Evolutionary conservation across 2,113 vertebrate genomes (phyloP), one percentile per base, ranked within the genome.

Genomic region (Myotis davidii): DNA sequence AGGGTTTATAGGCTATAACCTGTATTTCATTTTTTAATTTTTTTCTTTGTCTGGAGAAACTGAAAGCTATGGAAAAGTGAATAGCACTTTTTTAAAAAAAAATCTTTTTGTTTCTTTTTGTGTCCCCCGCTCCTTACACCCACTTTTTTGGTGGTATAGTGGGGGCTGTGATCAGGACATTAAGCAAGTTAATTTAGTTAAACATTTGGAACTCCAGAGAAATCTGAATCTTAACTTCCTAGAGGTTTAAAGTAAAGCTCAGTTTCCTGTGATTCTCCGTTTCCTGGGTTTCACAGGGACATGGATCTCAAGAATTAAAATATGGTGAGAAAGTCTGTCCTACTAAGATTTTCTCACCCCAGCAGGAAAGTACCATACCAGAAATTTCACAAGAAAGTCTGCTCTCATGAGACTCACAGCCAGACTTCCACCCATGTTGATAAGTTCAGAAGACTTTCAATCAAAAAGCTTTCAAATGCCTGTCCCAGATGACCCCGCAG

Each of bases 331-430:
- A 98, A 96, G 86, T 95, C 94, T 96, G 97, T 97, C 97, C 97
- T 98, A 97, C 96, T 97, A 97, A 96, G 96, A 98, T 64, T 96
- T 98, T 98, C 97, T 97, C 97, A 98, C 97, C 97, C 94, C 97
- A 96, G 96, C 94, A 95, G 98, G 97, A 98, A 94, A 98, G 97
- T 97, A 98, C 97, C 97, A 97, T 96, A 98, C 96, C 98, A 98
- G 97, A 98, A 98, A 98, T 96, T 98, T 98, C 98, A 98, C 98
- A 98, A 98, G 98, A 97, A 98, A 98, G 93, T 94, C 96, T 95
- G 97, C 94, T 98, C 97, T 98, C 97, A 97, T 83, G 97, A 95
- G 96, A 97, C 84, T 95, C 77, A 64, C 95, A 97, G 98, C 96
- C 98, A 98, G 97, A 97, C 97, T 97, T 97, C 97, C 97, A 98